A percentile compares a stretch with the other conserved stretches of the same genome.
Evolutionary conservation across 2,888 invertebrate genomes (phyloP).

Genomic region (Ommatoiulus sabulosus): DNA sequence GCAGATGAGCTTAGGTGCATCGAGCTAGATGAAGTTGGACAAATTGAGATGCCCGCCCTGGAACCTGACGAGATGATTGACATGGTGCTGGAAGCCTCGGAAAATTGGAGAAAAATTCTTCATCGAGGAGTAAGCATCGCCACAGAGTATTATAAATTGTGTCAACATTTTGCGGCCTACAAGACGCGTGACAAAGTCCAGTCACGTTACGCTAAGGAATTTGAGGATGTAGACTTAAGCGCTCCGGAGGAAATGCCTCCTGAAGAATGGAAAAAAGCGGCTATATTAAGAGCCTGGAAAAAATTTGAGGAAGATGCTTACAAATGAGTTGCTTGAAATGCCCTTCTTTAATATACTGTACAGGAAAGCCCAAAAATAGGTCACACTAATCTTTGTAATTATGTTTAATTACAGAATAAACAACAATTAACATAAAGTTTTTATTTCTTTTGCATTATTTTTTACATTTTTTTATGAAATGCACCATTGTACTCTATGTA

Average conservation of each 20-base stretch:
- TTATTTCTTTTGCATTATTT: too few species aligned
- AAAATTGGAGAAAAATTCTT: neutral
- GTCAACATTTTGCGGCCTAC: neutral
- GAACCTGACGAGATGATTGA: neutral
- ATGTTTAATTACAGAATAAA: too few species aligned
- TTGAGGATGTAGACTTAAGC: neutral
- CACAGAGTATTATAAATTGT: neutral
- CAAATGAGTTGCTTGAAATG: neutral
- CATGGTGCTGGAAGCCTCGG: neutral
- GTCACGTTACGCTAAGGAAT: neutral
- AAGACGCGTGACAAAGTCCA: neutral
- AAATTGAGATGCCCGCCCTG: neutral
- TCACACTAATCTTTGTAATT: too few species aligned
- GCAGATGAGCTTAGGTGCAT: neutral
- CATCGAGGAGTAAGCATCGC: neutral
- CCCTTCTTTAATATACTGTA: too few species aligned
- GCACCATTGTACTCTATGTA: too few species aligned
- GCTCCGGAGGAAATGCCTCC: neutral
- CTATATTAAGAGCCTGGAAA: neutral
- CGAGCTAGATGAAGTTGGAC: neutral
- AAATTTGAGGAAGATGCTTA: neutral
- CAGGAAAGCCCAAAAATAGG: too few species aligned
- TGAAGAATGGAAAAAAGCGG: constrained; percentile 7
- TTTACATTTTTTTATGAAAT: too few species aligned
- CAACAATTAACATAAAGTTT: too few species aligned